These are phyloP conservation scores for Etheostoma perlongum DNA, from an alignment of 2,797 vertebrate species.

Conservation along the genomic window DNA sequence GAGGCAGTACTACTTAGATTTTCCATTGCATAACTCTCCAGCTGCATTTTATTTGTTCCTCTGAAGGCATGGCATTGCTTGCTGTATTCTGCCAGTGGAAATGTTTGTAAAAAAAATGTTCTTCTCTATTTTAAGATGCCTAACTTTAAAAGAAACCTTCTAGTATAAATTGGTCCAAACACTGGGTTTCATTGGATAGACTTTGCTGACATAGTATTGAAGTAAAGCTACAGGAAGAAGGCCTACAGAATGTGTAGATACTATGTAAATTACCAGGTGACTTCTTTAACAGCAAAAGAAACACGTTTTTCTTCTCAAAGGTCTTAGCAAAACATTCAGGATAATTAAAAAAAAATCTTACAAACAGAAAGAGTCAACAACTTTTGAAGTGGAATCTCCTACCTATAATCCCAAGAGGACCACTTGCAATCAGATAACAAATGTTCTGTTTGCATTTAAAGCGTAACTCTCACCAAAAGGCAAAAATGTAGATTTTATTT, in stretches of 20 bases:
- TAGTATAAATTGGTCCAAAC: background rate
- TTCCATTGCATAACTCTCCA: constrained; percentile 71
- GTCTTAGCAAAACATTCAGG: constrained; percentile 1
- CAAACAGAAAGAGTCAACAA: background rate
- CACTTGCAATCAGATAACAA: too few relatives aligned
- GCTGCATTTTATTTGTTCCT: constrained; percentile 61
- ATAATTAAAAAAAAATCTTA: background rate
- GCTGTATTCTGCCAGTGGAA: constrained; percentile 22
- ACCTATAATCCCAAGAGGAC: background rate
- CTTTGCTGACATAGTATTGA: background rate
- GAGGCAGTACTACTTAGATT: constrained; percentile 45
- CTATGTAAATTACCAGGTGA: background rate
- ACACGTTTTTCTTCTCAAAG: background rate
- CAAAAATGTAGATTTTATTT: too few relatives aligned
- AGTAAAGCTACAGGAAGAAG: background rate
- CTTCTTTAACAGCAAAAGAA: background rate
- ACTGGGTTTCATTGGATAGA: background rate
- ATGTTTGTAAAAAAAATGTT: background rate
- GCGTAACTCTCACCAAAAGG: too few relatives aligned
- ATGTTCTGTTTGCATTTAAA: too few relatives aligned
- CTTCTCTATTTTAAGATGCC: constrained; percentile 26
- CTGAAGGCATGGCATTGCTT: background rate
- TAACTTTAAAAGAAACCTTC: constrained; percentile 4
- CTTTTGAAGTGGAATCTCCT: background rate
- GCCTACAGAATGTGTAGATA: background rate